Evolutionary conservation across 2,797 vertebrate species (phyloP), one percentile per base, ranked within the genome.

Genomic region (Spheniscus humboldti): DNA sequence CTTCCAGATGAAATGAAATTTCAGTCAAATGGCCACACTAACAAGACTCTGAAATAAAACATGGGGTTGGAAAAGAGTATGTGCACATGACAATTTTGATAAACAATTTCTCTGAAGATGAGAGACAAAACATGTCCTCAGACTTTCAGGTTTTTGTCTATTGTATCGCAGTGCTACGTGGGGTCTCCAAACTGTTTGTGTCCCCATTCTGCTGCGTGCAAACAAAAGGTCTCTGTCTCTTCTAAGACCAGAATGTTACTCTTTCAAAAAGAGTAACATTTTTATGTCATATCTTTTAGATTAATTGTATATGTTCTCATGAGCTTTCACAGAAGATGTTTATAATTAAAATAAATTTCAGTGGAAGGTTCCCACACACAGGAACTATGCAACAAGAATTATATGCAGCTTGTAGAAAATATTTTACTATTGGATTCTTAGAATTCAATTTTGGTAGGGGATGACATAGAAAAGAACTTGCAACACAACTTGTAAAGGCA

Each of bases 311-410:
- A 39, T 78, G 14, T 55, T 75, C 20, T 60, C 13, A 33, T 41
- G 39, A 74, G 1, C 10, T 55, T 86, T 67, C 20, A 73, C 10
- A 55, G 24, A 67, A 82, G 52, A 18, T 6, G 1, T 37, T 80
- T 41, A 53, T 45, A 24, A 37, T 85, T 53, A 75, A 53, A 47
- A 76, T 16, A 57, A 48, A 60, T 78, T 89, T 85, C 25, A 30
- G 30, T 63, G 30, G 7, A 43, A 71, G 16, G 50, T 52, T 18
- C 9, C 18, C 5, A 0, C 5, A 1, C 14, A 2, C 2, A 19
- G 5, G 20, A 62, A 4, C 57, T 45, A 7, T 35, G 15, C 31
- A 66, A 15, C 9, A 77, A 77, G 22, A 81, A 63, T 39, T 37
- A 27, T 24, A 25, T 39, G 5, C 10, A 80, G 7, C 30, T 47